Evolutionary conservation across 2,888 invertebrate genomes (phyloP).

Genomic region (Orgyia antiqua): DNA sequence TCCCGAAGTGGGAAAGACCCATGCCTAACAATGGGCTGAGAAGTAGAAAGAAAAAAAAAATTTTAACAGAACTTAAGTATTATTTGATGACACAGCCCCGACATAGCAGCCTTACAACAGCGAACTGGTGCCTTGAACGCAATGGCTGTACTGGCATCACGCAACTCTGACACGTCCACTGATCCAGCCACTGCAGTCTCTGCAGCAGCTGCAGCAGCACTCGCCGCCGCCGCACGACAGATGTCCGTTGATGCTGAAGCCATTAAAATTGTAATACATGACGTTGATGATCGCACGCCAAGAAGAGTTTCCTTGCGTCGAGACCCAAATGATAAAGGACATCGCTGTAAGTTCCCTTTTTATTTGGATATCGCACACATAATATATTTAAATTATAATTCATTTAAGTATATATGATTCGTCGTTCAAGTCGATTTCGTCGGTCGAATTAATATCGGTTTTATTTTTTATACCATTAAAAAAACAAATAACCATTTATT

Average conservation of each 20-base stretch:
- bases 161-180: slow-evolving; percentile 49
- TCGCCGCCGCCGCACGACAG: slow-evolving; percentile 83
- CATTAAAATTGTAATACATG: slow-evolving; percentile 95
- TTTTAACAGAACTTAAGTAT: too few relatives aligned
- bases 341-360: slow-evolving; percentile 84
- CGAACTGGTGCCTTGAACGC: slow-evolving; percentile 76
- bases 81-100: slow-evolving; percentile 77
- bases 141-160: slow-evolving; percentile 54
- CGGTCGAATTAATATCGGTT: too few relatives aligned
- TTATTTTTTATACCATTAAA: too few relatives aligned
- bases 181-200: slow-evolving; percentile 57
- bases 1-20: too few relatives aligned
- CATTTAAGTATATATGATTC: too few relatives aligned
- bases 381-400: too few relatives aligned
- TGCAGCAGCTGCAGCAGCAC: slow-evolving; percentile 68
- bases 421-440: too few relatives aligned
- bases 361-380: too few relatives aligned
- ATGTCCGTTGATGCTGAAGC: slow-evolving; percentile 94
- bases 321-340: slow-evolving; percentile 90
- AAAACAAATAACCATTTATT: too few relatives aligned
- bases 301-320: slow-evolving; percentile 85
- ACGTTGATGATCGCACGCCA: slow-evolving; percentile 89
- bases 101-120: slow-evolving; percentile 83
- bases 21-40: too few relatives aligned
- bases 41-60: too few relatives aligned